phyloP scores from a whole-genome alignment of 2,113 vertebrate species.

The Prinia subflava region DNA sequence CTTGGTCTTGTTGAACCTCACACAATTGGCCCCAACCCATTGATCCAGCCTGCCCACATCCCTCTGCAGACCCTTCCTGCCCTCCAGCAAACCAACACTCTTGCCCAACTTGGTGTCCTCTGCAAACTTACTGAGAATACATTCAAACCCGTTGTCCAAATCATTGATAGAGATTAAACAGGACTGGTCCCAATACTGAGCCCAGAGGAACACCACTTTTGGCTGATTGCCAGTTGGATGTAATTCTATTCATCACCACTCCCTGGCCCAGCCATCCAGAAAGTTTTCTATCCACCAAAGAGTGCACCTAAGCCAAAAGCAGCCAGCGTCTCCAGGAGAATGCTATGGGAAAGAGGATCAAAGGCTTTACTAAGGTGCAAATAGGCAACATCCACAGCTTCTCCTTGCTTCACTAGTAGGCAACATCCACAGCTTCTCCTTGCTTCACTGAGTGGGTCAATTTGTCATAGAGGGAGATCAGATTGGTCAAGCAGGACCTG shows the following conservation, averaged over 20 bases:
- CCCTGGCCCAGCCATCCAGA: neutral
- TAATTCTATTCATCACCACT: neutral
- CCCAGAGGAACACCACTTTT: neutral
- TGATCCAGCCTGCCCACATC: neutral
- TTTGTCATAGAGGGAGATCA: neutral
- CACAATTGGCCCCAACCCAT: fast-evolving
- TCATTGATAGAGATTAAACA: neutral
- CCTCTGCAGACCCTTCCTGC: neutral
- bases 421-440: neutral
- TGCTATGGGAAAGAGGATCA: neutral
- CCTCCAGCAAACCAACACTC: neutral
- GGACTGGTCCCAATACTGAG: neutral
- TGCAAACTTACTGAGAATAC: neutral
- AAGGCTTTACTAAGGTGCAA: neutral
- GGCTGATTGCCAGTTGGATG: neutral
- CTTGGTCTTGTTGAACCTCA: neutral
- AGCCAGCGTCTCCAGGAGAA: neutral
- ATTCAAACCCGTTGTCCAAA: neutral
- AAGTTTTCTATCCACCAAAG: neutral
- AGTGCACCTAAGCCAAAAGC: neutral
- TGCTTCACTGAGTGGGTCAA: neutral
- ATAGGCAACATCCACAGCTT: neutral
- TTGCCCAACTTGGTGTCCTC: neutral
- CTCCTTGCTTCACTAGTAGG: neutral
- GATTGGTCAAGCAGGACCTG: neutral